Evolutionary conservation across 2,113 vertebrate genomes (phyloP).

Genomic region (Clupea harengus): DNA sequence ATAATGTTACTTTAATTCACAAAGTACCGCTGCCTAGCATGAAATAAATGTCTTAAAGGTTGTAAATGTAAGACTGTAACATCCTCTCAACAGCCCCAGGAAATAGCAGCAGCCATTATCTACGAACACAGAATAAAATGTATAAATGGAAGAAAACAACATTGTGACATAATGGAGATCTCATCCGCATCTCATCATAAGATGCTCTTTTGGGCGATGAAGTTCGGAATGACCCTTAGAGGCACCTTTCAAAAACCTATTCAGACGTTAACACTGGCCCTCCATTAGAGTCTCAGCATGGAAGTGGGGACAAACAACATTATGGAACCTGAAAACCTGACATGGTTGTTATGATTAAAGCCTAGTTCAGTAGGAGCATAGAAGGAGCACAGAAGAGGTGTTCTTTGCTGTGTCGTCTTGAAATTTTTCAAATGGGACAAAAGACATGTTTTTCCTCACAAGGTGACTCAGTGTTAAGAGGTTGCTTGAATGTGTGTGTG

Average conservation of each 20-base stretch:
- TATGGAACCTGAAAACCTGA: neutral
- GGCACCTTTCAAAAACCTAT: neutral
- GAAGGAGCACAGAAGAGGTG: neutral
- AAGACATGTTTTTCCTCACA: neutral
- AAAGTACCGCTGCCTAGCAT: too few species aligned
- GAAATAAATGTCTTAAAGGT: too few species aligned
- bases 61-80: too few species aligned
- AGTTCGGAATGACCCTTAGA: too few species aligned
- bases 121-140: too few species aligned
- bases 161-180: too few species aligned
- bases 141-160: too few species aligned
- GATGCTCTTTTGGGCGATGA: too few species aligned
- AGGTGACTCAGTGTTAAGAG: neutral
- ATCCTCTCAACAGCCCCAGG: too few species aligned
- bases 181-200: too few species aligned
- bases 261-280: neutral
- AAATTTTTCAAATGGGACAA: neutral
- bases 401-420: neutral
- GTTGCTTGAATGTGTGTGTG: neutral
- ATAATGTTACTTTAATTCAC: too few species aligned
- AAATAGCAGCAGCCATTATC: too few species aligned
- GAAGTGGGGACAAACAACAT: neutral
- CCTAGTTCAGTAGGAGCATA: neutral
- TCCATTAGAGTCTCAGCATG: neutral
- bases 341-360: neutral